Evolutionary conservation across 2,797 vertebrate genomes (phyloP).

Genomic region (Urocyon cinereoargenteus): DNA sequence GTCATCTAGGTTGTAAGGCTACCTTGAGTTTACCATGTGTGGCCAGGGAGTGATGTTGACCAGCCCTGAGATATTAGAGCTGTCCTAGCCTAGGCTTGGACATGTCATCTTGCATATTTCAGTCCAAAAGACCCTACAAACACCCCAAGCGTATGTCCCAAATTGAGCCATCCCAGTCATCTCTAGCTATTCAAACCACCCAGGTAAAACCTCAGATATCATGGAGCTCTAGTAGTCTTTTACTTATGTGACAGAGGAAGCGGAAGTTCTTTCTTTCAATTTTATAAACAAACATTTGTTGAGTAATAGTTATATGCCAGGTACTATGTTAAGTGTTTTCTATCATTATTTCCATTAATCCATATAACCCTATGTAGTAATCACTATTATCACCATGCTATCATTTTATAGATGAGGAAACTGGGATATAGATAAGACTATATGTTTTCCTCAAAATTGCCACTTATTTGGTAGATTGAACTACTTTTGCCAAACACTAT

Average conservation of each 20-base stretch:
- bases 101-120: neutral
- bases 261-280: neutral
- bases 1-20: neutral
- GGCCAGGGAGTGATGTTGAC: neutral
- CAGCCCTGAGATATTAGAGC: neutral
- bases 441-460: neutral
- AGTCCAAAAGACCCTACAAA: neutral
- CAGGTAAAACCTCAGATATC: neutral
- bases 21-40: too few relatives aligned
- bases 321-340: neutral
- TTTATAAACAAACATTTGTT: constrained; percentile 5
- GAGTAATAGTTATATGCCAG: neutral
- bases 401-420: neutral
- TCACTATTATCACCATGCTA: neutral
- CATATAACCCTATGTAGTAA: neutral
- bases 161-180: neutral
- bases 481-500: neutral
- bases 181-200: neutral
- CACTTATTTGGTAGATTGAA: neutral
- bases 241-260: neutral
- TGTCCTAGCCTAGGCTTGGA: neutral
- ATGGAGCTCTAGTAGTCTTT: too few relatives aligned
- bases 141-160: neutral
- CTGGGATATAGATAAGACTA: neutral
- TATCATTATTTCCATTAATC: neutral